Percentiles rank a stretch among this genome's conserved stretches.
phyloP scores from a whole-genome alignment of 2,888 invertebrate species.

The Lasioglossum leucozonium region DNA sequence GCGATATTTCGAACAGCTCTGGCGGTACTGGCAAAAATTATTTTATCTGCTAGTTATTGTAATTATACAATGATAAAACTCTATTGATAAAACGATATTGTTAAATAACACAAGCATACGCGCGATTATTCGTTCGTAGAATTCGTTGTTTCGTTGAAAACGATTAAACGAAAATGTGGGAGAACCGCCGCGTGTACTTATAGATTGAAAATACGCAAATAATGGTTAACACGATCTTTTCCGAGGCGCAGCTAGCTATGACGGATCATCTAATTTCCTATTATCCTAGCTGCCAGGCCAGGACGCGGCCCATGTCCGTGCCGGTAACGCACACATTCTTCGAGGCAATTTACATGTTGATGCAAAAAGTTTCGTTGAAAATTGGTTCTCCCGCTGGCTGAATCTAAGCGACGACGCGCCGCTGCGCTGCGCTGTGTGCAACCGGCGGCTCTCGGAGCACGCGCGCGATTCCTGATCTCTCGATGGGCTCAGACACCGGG shows the following conservation, averaged over 20 bases:
- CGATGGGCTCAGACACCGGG: conserved; percentile 39
- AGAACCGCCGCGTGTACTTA: neutral
- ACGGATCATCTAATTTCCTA: conserved; percentile 61
- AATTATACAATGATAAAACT: too few relatives aligned
- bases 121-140: too few relatives aligned
- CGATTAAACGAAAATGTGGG: neutral
- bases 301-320: conserved; percentile 41
- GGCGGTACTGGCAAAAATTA: neutral
- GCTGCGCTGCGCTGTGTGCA: too few relatives aligned
- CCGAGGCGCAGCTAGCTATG: conserved; percentile 40
- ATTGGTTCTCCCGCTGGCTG: conserved; percentile 45
- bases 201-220: neutral
- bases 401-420: conserved; percentile 28
- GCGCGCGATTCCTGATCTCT: conserved; percentile 54
- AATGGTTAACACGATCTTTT: neutral
- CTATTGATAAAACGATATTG: too few relatives aligned
- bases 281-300: conserved; percentile 25
- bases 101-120: too few relatives aligned
- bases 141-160: too few relatives aligned
- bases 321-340: conserved; percentile 51
- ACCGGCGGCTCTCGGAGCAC: conserved; percentile 12
- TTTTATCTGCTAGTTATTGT: too few relatives aligned
- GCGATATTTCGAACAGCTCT: neutral
- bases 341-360: conserved; percentile 55
- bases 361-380: conserved; percentile 66